Base-by-base conservation (phyloP, 1,140 invertebrate species). In the Atta cephalotes region DNA sequence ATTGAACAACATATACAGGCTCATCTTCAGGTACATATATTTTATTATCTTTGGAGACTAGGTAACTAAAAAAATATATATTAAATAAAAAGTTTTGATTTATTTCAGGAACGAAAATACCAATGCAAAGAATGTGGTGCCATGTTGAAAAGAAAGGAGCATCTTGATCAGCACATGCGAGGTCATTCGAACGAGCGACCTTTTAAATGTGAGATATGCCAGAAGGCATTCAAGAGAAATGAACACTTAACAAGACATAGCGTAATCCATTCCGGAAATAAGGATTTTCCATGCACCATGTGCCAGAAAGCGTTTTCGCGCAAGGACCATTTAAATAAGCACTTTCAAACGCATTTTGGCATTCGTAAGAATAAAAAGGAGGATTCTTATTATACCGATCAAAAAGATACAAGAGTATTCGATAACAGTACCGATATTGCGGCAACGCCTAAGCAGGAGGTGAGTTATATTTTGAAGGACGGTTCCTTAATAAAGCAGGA, bases 291-390 rank as follows among this genome's bases (percentile, higher is more conserved):
- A 7, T 98, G 98, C 89, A 96, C 97, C 18, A 95, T 97, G 0
- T 98, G 98, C 93, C 96, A 96, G 1, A 98, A 98, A 89, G 96
- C 96, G 10, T 98, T 98, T 90, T 97, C 97, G 0, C 96, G 97
- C 3, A 97, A 97, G 89, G 97, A 97, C 91, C 97, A 97, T 88
- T 92, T 98, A 2, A 96, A 97, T 62, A 97, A 98, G 86, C 97
- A 98, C 90, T 95, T 95, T 81, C 94, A 95, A 91, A 94, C 95
- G 63, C 95, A 95, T 89, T 81, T 95, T 6, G 93, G 94, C 14
- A 93, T 92, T 16, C 93, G 93, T 49, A 91, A 93, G 63, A 92
- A 91, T 10, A 94, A 95, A 88, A 94, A 94, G 70, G 95, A 95
- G 21, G 94, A 95, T 14, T n/a, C 91, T 1, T 90, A 92, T 74